A percentile compares a stretch with the other conserved stretches of the same genome.
Conservation (phyloP, 1,140 invertebrate species). For the Potamilus streckersoni region DNA sequence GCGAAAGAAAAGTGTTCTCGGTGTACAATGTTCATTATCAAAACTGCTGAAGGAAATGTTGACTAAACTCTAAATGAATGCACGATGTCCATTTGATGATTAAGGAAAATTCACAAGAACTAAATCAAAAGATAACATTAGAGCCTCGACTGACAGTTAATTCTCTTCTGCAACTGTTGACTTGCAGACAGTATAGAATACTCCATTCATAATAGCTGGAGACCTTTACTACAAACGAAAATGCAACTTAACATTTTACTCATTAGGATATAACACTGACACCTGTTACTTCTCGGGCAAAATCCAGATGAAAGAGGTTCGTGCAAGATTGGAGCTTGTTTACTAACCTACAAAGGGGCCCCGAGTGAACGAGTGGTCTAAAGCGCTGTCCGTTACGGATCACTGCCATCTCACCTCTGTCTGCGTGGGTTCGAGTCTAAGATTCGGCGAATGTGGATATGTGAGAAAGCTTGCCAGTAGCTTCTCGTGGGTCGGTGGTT, state of each 20-base stretch:
- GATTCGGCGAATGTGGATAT: too few relatives aligned
- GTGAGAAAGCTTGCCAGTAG: too few relatives aligned
- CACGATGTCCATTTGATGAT: background rate
- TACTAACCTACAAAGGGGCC: slow-evolving; percentile 21
- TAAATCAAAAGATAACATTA: slow-evolving; percentile 25
- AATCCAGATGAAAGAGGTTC: slow-evolving; percentile 24
- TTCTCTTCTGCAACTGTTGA: slow-evolving; percentile 23
- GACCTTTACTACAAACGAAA: slow-evolving; percentile 30
- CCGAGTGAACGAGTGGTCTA: too few relatives aligned
- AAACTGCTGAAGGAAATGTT: too few relatives aligned
- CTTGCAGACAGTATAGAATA: slow-evolving; percentile 28
- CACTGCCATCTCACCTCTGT: too few relatives aligned
- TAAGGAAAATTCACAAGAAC: slow-evolving; percentile 12
- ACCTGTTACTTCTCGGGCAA: slow-evolving; percentile 32
- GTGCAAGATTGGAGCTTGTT: slow-evolving; percentile 30
- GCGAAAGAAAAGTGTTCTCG: too few relatives aligned
- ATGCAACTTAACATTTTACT: slow-evolving; percentile 36
- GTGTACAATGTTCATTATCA: too few relatives aligned
- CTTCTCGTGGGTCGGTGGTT: too few relatives aligned
- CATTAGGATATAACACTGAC: slow-evolving; percentile 12
- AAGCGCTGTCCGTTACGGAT: too few relatives aligned
- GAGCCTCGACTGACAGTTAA: slow-evolving; percentile 6
- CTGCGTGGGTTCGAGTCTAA: too few relatives aligned
- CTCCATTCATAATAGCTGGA: slow-evolving; percentile 7
- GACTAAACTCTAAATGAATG: too few relatives aligned